Percentiles rank a stretch among this genome's conserved stretches.
Conservation (phyloP, 2,888 invertebrate genomes). For the Sarcophaga carnaria region DNA sequence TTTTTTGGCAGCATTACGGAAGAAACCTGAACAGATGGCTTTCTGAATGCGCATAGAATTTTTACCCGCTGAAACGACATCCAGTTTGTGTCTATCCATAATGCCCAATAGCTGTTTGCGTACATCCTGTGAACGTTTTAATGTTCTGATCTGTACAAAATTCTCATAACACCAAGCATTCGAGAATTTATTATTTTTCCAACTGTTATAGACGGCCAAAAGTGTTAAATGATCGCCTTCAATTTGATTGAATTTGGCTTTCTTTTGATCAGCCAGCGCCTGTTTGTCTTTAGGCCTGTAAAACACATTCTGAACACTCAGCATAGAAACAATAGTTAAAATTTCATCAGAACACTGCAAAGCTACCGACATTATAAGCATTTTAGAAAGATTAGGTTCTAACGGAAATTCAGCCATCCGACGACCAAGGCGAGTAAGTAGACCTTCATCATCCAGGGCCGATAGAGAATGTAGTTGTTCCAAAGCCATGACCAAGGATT, state of each 20-base stretch:
- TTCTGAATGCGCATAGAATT: slow-evolving; percentile 98
- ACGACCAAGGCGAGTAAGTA: slow-evolving; percentile 90
- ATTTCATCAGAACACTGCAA: slow-evolving; percentile 99
- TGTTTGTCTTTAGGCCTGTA: slow-evolving; percentile 97
- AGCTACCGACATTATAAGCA: slow-evolving; percentile 99
- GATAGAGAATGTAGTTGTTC: slow-evolving; percentile 98
- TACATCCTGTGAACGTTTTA: slow-evolving; percentile 98
- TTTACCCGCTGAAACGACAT: slow-evolving; percentile 98
- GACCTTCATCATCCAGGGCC: slow-evolving; percentile 97
- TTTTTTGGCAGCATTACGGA: slow-evolving; percentile 99
- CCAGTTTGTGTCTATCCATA: slow-evolving; percentile 98
- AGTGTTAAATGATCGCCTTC: slow-evolving; percentile 99
- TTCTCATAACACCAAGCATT: slow-evolving; percentile 99
- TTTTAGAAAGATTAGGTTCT: slow-evolving; percentile 98
- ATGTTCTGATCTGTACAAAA: slow-evolving; percentile 97
- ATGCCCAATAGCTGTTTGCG: slow-evolving; percentile 98
- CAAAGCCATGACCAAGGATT: slow-evolving; percentile 98
- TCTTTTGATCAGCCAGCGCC: slow-evolving; percentile 98
- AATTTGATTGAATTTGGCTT: slow-evolving; percentile 99
- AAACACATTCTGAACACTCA: slow-evolving; percentile 99
- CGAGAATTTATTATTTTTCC: slow-evolving; percentile 99
- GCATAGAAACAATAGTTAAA: slow-evolving; percentile 98
- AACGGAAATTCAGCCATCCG: slow-evolving; percentile 99
- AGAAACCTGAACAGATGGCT: slow-evolving; percentile 99
- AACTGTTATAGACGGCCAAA: slow-evolving; percentile 99